Evolutionary conservation across 2,888 invertebrate species (phyloP).

Genomic region (Ctena decussata): DNA sequence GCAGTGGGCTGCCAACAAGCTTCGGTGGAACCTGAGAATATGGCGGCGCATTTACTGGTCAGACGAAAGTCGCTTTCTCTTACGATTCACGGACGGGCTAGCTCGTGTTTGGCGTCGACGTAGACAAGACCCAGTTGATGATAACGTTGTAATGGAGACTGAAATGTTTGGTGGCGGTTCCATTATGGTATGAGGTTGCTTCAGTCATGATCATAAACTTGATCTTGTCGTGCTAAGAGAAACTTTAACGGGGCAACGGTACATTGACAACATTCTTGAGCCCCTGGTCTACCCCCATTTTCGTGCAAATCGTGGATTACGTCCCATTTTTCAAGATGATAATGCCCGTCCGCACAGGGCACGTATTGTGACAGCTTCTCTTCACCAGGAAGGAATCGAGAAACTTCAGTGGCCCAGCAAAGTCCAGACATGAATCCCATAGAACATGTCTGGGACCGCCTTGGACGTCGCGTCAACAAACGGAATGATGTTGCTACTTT

Average conservation of each 20-base stretch:
- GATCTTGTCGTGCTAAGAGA: neutral
- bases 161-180: conserved; percentile 20
- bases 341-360: neutral
- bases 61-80: conserved; percentile 12
- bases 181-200: conserved; percentile 14
- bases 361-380: neutral
- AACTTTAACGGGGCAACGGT: conserved; percentile 18
- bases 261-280: neutral
- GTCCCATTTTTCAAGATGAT: neutral
- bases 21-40: neutral
- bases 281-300: neutral
- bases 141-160: conserved; percentile 1
- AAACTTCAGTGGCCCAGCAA: neutral
- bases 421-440: neutral
- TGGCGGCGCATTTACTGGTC: conserved; percentile 17
- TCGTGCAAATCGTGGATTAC: neutral
- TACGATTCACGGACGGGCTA: neutral
- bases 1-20: conserved; percentile 7
- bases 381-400: neutral
- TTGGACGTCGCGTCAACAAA: neutral
- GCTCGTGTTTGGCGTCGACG: conserved; percentile 17
- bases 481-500: neutral
- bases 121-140: neutral
- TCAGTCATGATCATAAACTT: conserved; percentile 13
- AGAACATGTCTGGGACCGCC: neutral